These are phyloP conservation scores for Euthynnus affinis DNA, from an alignment of 2,797 vertebrate genomes.

Conservation along the genomic window DNA sequence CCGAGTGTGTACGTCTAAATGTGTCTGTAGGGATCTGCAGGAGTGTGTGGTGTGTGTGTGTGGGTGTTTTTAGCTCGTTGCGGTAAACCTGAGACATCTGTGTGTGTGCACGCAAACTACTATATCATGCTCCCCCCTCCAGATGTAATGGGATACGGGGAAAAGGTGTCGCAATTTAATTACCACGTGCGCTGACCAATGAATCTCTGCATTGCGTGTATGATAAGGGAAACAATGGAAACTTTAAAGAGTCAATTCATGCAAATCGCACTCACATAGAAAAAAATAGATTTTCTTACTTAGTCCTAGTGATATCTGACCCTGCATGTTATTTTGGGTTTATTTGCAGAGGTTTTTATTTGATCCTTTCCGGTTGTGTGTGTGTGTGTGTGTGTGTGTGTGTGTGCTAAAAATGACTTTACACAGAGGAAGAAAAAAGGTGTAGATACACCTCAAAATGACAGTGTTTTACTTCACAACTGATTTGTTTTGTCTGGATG, in stretches of 20 bases:
- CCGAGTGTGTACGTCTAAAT: neutral
- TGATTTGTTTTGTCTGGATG: neutral
- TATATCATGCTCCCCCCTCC: slow-evolving; percentile 10
- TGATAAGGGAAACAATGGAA: neutral
- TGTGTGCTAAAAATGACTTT: neutral
- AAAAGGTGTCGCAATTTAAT: slow-evolving; percentile 20
- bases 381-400: too few species aligned
- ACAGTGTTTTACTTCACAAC: neutral
- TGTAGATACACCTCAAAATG: too few species aligned
- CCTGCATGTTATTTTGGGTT: neutral
- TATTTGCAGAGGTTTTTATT: neutral
- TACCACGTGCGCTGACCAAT: neutral
- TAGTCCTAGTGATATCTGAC: neutral
- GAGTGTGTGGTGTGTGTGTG: slow-evolving; percentile 7
- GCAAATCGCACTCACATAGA: too few species aligned
- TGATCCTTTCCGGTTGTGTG: neutral
- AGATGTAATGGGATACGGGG: slow-evolving; percentile 39
- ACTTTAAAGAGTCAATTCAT: neutral
- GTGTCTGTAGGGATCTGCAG: slow-evolving; percentile 13
- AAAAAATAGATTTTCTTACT: neutral
- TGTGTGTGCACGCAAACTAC: neutral
- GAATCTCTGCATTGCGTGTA: slow-evolving; percentile 11
- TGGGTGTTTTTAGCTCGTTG: neutral
- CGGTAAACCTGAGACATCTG: slow-evolving; percentile 11
- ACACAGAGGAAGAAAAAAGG: neutral